Percentiles rank a stretch among this genome's conserved stretches.
phyloP scores from a whole-genome alignment of 2,888 invertebrate species.

The Apoderus coryli region DNA sequence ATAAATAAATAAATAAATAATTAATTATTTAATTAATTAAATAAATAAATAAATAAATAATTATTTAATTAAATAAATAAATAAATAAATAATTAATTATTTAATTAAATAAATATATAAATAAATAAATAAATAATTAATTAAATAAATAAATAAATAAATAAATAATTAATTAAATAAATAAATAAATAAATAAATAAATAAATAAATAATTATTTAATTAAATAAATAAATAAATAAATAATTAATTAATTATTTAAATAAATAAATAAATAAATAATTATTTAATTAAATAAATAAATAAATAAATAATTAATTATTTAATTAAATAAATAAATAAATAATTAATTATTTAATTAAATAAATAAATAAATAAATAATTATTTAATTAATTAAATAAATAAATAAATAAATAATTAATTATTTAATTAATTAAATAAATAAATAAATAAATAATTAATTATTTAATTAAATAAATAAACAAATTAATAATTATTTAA shows the following conservation, averaged over 20 bases:
- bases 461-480: not conserved
- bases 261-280: not conserved
- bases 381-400: not conserved
- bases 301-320: not conserved
- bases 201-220: not conserved
- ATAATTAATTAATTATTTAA: not conserved
- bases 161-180: not conserved
- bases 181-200: not conserved
- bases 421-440: not conserved
- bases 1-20: too few species aligned
- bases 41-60: too few species aligned
- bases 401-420: not conserved
- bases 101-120: too few species aligned
- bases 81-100: too few species aligned
- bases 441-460: not conserved
- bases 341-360: not conserved
- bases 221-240: not conserved
- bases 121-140: too few species aligned
- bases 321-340: not conserved
- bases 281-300: not conserved
- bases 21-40: too few species aligned
- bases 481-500: not conserved
- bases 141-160: too few species aligned
- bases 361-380: not conserved
- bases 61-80: too few species aligned